These are phyloP conservation scores for Cantharis flavilabris DNA, from an alignment of 2,888 invertebrate species.

Conservation along the genomic window DNA sequence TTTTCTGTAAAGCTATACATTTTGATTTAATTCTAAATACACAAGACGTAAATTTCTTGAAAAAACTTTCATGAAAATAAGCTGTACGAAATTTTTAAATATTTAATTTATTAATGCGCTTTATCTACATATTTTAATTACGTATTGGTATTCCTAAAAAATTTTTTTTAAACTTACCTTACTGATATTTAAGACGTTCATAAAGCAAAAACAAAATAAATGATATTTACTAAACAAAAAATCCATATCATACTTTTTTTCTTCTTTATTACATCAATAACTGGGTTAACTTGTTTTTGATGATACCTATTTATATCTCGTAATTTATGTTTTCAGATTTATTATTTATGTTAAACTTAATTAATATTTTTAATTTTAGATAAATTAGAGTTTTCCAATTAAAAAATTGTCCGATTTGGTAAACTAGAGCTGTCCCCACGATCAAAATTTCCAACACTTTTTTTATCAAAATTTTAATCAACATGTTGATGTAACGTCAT, in stretches of 20 bases:
- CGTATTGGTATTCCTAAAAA: background rate
- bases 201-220: background rate
- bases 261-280: background rate
- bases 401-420: background rate
- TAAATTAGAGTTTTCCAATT: background rate
- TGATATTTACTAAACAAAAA: background rate
- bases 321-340: background rate
- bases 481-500: too few relatives aligned
- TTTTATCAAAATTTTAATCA: too few relatives aligned
- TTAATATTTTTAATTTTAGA: background rate
- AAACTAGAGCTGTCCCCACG: background rate
- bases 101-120: background rate
- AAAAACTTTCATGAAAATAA: background rate
- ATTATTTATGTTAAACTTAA: background rate
- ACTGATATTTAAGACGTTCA: background rate
- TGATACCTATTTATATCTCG: background rate
- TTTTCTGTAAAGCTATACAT: background rate
- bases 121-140: background rate
- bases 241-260: background rate
- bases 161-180: background rate
- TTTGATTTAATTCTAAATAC: background rate
- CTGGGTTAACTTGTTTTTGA: background rate
- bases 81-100: background rate
- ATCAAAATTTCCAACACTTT: too few relatives aligned
- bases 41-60: background rate